A percentile compares a stretch with the other conserved stretches of the same genome.
Evolutionary conservation across 2,888 invertebrate species (phyloP).

Genomic region (Aspidiotus destructor): DNA sequence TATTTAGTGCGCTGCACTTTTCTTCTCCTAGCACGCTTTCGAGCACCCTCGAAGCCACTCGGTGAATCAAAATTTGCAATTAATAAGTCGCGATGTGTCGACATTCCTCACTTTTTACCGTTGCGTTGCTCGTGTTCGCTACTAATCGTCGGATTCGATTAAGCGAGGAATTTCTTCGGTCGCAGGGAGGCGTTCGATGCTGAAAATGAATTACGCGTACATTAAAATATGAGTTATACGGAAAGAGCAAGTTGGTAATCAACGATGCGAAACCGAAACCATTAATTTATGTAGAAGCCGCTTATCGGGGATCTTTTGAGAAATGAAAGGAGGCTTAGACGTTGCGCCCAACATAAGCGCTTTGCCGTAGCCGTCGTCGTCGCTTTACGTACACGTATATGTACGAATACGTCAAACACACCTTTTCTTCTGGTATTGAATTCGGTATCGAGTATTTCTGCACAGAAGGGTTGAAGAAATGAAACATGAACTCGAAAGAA

Average conservation of each 20-base stretch:
- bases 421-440: too few species aligned
- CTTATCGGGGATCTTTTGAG: conserved; percentile 29
- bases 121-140: background rate
- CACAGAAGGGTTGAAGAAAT: too few species aligned
- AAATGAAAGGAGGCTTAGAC: conserved; percentile 30
- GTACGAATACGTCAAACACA: too few species aligned
- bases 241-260: conserved; percentile 23
- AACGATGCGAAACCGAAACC: conserved; percentile 30
- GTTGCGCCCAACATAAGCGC: conserved; percentile 6
- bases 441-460: too few species aligned
- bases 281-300: conserved; percentile 31
- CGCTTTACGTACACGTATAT: background rate
- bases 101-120: background rate
- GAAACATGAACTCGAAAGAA: too few species aligned
- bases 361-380: background rate
- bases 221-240: conserved; percentile 2
- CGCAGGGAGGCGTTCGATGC: conserved; percentile 2
- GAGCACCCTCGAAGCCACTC: background rate
- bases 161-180: background rate
- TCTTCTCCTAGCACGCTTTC: too few species aligned
- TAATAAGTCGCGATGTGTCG: conserved; percentile 2
- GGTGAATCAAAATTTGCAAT: conserved; percentile 1
- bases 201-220: background rate
- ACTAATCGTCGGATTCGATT: conserved; percentile 1
- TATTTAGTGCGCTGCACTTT: too few species aligned